These are phyloP conservation scores for Frankliniella intonsa DNA, from an alignment of 2,888 invertebrate genomes.

Conservation along the genomic window DNA sequence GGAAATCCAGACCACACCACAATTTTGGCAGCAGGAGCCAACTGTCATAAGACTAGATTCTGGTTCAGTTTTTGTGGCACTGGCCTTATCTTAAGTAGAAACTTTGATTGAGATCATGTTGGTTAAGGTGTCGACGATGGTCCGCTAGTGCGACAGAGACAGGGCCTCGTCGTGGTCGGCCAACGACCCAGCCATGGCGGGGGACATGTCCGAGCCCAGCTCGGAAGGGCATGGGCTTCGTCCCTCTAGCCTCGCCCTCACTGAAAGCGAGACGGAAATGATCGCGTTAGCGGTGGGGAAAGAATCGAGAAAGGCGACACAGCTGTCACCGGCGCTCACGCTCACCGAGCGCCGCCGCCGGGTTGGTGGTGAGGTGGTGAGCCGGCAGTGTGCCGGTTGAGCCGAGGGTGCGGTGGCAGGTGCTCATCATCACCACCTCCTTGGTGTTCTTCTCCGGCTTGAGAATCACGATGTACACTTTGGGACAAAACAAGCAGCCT, in stretches of 20 bases:
- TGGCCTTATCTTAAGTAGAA: background rate
- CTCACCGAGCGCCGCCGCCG: background rate
- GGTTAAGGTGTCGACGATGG: background rate
- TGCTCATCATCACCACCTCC: constrained; percentile 51
- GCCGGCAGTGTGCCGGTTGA: constrained; percentile 11
- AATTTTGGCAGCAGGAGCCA: background rate
- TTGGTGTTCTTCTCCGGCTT: constrained; percentile 56
- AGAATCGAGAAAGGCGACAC: too few species aligned
- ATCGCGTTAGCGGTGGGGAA: background rate
- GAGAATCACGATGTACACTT: constrained; percentile 54
- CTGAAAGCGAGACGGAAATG: background rate
- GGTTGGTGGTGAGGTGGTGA: constrained; percentile 14
- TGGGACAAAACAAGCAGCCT: constrained; percentile 53
- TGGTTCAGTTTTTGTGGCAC: background rate
- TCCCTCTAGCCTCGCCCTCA: background rate
- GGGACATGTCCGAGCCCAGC: constrained; percentile 18
- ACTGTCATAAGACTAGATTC: background rate
- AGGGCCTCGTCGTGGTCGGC: background rate
- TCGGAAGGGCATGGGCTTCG: background rate
- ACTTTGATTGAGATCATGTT: background rate
- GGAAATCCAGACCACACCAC: background rate
- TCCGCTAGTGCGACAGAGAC: background rate
- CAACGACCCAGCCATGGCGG: background rate
- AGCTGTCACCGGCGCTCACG: background rate
- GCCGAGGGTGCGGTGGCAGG: background rate